phyloP scores from a whole-genome alignment of 2,888 invertebrate genomes.

The Uropetala carovei region DNA sequence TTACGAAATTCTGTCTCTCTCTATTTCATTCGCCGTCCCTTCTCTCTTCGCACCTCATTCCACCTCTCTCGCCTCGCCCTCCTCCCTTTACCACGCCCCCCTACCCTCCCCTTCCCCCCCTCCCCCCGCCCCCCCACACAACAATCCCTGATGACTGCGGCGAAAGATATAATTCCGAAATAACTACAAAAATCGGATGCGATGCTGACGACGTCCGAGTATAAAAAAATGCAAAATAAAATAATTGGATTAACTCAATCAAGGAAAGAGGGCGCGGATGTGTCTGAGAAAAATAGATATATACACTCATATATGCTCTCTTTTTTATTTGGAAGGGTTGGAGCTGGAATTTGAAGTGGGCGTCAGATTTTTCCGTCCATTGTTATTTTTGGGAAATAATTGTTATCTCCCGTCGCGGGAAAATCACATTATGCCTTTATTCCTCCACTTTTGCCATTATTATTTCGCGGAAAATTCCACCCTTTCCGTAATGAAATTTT shows the following conservation, averaged over 20 bases:
- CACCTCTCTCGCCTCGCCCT: background rate
- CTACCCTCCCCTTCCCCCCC: background rate
- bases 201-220: too few relatives aligned
- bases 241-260: too few relatives aligned
- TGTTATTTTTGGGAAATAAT: background rate
- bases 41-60: background rate
- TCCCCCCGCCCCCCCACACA: background rate
- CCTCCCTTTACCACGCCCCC: background rate
- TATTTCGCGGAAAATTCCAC: background rate
- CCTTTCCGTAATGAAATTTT: background rate
- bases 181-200: too few relatives aligned
- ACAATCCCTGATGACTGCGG: too few relatives aligned
- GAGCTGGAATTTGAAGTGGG: background rate
- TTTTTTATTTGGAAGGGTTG: too few relatives aligned
- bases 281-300: too few relatives aligned
- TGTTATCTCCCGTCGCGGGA: background rate
- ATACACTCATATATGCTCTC: too few relatives aligned
- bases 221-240: too few relatives aligned
- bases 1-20: background rate
- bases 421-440: conserved; percentile 4
- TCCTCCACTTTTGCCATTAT: background rate
- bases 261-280: too few relatives aligned
- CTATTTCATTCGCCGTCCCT: background rate
- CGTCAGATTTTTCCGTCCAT: background rate
- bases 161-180: too few relatives aligned